Base-by-base conservation (phyloP, 1,140 invertebrate species). In the Rhopalosiphum padi region DNA sequence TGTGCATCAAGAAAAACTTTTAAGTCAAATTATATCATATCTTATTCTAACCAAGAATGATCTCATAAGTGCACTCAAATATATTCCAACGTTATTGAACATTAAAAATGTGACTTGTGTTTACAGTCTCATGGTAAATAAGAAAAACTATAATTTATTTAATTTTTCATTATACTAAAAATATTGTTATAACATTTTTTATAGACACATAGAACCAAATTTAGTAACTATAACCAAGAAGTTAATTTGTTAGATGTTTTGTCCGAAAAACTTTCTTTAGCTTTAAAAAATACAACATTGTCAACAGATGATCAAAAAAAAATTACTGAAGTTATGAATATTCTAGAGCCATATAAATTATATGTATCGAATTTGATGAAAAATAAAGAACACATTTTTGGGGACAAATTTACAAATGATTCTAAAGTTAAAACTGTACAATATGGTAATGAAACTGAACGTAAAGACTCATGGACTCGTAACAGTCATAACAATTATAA, bases 21-120 rank as follows among this genome's bases (percentile, higher is more conserved):
- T 92, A 4, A 92, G 91, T 92, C 91, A 85, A 92, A 53, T 85
- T 53, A 25, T 92, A 25, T 92, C 91, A 35, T 92, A 83, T 55
- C n/a, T 92, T 37, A 37, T 92, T 23, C 0, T 92, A 37, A 92
- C 91, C 22, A 85, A 92, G 22, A 85, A 92, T 53, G n/a, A 92
- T 51, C 30, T 92, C 1, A 41, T 92, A 11, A 30, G 41, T 85
- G 55, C 91, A 2, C 91, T 92, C 4, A 18, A 83, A 41, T 92
- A 92, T 18, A 51, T 92, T 7, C 37, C 77, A 41, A 92, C 30
- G 22, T 37, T 92, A 30, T 82, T 91, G 30, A 92, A 11, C 30
- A 35, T 83, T 37, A 92, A 53, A 53, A 51, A 92, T 85, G 48
- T 53, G 48, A 83, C 77, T 35, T 85, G 77, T 85, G 2, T 92